A percentile compares a stretch with the other conserved stretches of the same genome.
These are phyloP conservation scores for Calypte anna DNA, from an alignment of 2,113 vertebrate species.

Conservation along the genomic window DNA sequence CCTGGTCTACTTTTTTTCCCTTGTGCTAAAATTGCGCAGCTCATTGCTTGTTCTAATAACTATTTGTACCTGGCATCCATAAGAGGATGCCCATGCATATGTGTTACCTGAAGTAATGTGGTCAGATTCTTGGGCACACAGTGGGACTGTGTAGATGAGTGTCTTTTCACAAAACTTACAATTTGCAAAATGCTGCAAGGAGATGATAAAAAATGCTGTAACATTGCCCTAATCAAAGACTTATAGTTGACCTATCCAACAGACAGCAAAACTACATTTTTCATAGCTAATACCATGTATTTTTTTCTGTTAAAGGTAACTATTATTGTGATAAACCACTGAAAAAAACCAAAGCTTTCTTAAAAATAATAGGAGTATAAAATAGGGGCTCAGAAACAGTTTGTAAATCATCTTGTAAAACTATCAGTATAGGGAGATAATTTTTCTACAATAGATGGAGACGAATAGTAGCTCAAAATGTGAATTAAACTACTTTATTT, in stretches of 20 bases:
- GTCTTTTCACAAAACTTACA: neutral
- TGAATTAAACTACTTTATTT: neutral
- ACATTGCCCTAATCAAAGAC: neutral
- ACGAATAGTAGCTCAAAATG: neutral
- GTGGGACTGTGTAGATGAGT: neutral
- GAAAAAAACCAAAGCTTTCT: neutral
- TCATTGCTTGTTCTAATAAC: neutral
- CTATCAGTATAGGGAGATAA: neutral
- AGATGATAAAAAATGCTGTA: neutral
- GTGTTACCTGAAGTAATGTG: neutral
- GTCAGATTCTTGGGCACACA: neutral
- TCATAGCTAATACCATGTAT: neutral
- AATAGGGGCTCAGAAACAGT: neutral
- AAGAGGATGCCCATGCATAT: neutral
- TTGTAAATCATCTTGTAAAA: neutral
- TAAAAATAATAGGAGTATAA: neutral
- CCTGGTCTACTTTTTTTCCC: neutral
- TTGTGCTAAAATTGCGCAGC: neutral
- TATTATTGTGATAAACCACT: neutral
- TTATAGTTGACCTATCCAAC: rapidly evolving
- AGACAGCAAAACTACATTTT: neutral
- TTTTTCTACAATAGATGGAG: neutral
- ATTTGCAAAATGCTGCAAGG: neutral
- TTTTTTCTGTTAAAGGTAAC: neutral
- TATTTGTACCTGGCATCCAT: neutral